Evolutionary conservation across 2,797 vertebrate genomes (phyloP).

Genomic region (Catostomus latipinnis): DNA sequence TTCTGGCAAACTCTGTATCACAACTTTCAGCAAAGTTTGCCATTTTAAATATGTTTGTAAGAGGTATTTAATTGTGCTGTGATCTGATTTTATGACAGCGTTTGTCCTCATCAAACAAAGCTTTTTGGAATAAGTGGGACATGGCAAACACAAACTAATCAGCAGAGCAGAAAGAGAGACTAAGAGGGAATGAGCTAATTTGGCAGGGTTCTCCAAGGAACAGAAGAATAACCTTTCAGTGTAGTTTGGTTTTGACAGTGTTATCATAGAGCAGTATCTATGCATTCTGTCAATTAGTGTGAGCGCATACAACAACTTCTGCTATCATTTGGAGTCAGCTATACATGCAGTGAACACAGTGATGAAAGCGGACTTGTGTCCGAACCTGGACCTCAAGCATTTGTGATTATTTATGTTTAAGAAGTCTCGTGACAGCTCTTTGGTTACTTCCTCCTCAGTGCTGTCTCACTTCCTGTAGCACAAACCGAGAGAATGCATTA

Average conservation of each 20-base stretch:
- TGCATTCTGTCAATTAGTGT: neutral
- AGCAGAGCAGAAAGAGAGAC: constrained; percentile 1
- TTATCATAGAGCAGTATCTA: constrained; percentile 17
- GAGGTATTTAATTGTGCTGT: neutral
- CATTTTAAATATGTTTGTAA: neutral
- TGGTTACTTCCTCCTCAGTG: constrained; percentile 73
- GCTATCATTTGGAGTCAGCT: constrained; percentile 5
- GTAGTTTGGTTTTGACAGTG: neutral
- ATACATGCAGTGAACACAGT: neutral
- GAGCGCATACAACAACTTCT: neutral
- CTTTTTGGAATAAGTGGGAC: constrained; percentile 19
- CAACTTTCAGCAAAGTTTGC: neutral
- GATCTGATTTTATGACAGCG: neutral
- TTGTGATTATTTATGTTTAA: neutral
- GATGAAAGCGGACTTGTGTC: neutral
- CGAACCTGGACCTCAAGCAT: neutral
- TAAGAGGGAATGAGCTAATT: neutral
- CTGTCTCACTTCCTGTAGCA: constrained; percentile 67
- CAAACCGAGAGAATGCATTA: constrained; percentile 29
- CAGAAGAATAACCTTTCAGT: neutral
- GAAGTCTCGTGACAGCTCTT: constrained; percentile 47
- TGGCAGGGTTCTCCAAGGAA: neutral
- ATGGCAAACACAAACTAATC: constrained; percentile 5
- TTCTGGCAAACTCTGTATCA: neutral
- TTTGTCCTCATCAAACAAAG: neutral